A percentile compares a stretch with the other conserved stretches of the same genome.
Conservation (phyloP, 2,113 vertebrate genomes). For the Pygoscelis adeliae region DNA sequence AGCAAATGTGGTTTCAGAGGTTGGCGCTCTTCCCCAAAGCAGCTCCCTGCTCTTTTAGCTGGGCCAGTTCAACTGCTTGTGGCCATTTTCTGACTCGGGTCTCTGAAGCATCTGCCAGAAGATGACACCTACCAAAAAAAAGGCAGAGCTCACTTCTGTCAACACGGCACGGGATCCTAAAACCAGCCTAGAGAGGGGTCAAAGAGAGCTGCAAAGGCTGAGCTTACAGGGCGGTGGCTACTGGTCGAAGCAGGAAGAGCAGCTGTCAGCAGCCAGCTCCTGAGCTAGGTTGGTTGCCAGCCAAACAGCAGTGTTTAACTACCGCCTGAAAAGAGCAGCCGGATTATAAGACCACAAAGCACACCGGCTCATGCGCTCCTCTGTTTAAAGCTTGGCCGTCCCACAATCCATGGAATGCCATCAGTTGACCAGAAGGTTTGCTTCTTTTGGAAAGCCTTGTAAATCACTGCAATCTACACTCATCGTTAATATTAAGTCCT, state of each 20-base stretch:
- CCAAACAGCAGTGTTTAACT: background rate
- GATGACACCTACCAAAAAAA: background rate
- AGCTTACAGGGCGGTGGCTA: background rate
- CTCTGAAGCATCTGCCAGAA: background rate
- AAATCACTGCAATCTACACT: background rate
- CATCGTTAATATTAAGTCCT: background rate
- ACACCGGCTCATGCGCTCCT: rapidly evolving
- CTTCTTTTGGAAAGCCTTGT: background rate
- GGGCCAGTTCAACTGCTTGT: background rate
- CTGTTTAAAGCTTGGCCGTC: background rate
- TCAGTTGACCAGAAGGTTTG: background rate
- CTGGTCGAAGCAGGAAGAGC: background rate
- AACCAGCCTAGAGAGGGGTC: background rate
- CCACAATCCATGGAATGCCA: background rate
- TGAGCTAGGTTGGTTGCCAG: background rate
- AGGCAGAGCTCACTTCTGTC: background rate
- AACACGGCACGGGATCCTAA: background rate
- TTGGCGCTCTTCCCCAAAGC: background rate
- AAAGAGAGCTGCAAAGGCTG: background rate
- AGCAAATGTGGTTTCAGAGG: background rate
- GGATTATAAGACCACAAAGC: background rate
- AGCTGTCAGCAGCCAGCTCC: background rate
- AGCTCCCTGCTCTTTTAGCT: background rate
- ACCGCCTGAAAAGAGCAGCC: background rate
- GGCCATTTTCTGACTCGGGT: background rate